Evolutionary conservation across 2,113 vertebrate species (phyloP).

Genomic region (Felis catus): F.catus_Fca126_mat1.0 CM031420.1:113384001-113384500

Average conservation of each 20-base stretch:
- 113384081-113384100: neutral
- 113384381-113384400: neutral
- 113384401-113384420: neutral
- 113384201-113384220: too few relatives aligned
- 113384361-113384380: neutral
- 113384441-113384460: too few relatives aligned
- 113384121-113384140: too few relatives aligned
- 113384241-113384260: too few relatives aligned
- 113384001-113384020: slow-evolving; percentile 1
- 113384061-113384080: neutral
- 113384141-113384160: too few relatives aligned
- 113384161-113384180: too few relatives aligned
- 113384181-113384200: too few relatives aligned
- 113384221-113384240: too few relatives aligned
- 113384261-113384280: neutral
- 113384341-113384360: neutral
- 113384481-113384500: too few relatives aligned
- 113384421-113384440: too few relatives aligned
- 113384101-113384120: too few relatives aligned
- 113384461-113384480: too few relatives aligned
- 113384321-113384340: neutral
- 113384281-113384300: neutral
- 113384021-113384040: neutral
- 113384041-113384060: neutral
- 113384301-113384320: neutral